Evolutionary conservation across 2,113 vertebrate genomes (phyloP).

Genomic region (Rhinolophus sinicus): DNA sequence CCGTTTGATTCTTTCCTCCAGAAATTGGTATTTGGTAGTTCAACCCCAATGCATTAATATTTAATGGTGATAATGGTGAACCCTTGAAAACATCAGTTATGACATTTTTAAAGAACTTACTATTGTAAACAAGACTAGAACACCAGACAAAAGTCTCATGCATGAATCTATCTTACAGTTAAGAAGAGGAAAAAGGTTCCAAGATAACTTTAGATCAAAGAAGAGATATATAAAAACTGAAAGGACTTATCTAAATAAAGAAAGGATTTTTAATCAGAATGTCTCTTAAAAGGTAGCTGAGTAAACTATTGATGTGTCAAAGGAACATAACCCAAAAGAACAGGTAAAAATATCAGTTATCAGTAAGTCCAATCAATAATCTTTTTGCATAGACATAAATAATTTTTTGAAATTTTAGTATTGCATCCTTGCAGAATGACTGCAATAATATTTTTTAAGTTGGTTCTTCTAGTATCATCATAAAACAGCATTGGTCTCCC

Average conservation of each 20-base stretch:
- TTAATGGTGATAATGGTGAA: conserved; percentile 54
- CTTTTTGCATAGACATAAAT: not conserved
- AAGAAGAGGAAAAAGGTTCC: not conserved
- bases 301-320: not conserved
- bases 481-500: not conserved
- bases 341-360: not conserved
- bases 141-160: conserved; percentile 12
- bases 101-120: conserved; percentile 53
- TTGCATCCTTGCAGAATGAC: not conserved
- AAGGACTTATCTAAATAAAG: not conserved
- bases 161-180: not conserved
- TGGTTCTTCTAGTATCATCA: not conserved
- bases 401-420: not conserved
- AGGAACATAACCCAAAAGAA: not conserved
- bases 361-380: not conserved
- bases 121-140: conserved; percentile 20
- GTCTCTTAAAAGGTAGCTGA: not conserved
- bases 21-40: not conserved
- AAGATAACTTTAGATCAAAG: not conserved
- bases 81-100: not conserved
- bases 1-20: not conserved
- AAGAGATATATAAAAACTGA: not conserved
- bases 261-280: not conserved
- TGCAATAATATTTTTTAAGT: not conserved
- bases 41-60: not conserved